Percentiles rank a stretch among this genome's conserved stretches.
These are phyloP conservation scores for Arge pagana DNA, from an alignment of 2,888 invertebrate genomes.

Conservation along the genomic window DNA sequence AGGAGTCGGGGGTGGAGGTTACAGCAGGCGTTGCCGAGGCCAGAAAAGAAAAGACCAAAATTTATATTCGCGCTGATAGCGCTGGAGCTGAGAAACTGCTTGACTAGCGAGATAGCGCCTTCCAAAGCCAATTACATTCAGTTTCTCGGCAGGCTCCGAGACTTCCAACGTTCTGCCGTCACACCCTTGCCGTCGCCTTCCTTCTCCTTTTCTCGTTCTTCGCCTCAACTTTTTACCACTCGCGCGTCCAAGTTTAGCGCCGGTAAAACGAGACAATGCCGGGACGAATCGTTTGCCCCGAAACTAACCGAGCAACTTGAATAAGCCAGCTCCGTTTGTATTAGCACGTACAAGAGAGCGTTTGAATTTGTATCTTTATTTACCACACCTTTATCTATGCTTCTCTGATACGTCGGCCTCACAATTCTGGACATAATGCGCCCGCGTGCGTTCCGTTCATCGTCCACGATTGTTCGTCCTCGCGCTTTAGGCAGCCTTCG, in stretches of 20 bases:
- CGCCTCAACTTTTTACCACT: conserved; percentile 16
- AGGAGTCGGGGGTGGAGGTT: not conserved
- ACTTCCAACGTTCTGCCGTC: conserved; percentile 22
- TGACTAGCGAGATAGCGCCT: conserved; percentile 52
- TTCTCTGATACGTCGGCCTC: no score
- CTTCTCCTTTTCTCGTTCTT: conserved; percentile 7
- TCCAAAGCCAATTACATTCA: conserved; percentile 55
- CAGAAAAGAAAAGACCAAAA: conserved; percentile 46
- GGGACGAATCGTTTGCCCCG: conserved; percentile 10
- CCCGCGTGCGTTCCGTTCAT: no score
- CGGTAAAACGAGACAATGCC: conserved; percentile 22
- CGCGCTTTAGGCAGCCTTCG: no score
- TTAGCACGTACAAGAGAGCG: no score
- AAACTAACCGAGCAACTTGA: conserved; percentile 9
- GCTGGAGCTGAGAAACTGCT: conserved; percentile 52
- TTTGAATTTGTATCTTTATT: no score
- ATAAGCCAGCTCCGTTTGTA: no score
- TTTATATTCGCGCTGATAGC: conserved; percentile 55
- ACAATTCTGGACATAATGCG: no score
- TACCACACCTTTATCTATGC: no score
- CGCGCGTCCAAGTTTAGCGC: conserved; percentile 19
- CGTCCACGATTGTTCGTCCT: no score
- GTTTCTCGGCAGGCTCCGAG: conserved; percentile 35
- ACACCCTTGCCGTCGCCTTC: not conserved
- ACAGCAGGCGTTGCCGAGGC: conserved; percentile 9